These are phyloP conservation scores for Lates japonicus DNA, from an alignment of 2,797 vertebrate genomes.

Conservation along the genomic window DNA sequence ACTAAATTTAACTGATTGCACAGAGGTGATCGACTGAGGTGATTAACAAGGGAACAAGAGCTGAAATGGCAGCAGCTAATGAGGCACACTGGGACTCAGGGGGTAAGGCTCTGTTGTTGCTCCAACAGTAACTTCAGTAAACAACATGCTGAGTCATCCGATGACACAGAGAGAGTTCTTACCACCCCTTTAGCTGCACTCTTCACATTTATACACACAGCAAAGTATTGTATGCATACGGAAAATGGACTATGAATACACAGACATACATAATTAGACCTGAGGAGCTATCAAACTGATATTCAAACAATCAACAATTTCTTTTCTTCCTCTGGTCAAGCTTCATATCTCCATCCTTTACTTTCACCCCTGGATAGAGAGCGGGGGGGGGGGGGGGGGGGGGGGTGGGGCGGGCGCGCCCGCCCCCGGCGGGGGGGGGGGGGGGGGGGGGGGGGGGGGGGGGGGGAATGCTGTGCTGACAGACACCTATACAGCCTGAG, in stretches of 20 bases:
- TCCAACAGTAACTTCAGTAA: constrained; percentile 79
- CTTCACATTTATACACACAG: constrained; percentile 35
- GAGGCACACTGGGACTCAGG: constrained; percentile 87
- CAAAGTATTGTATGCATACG: constrained; percentile 13
- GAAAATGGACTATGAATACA: constrained; percentile 3
- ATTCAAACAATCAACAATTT: constrained; percentile 34
- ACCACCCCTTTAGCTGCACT: constrained; percentile 36
- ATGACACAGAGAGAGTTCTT: constrained; percentile 52
- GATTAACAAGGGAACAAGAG: constrained; percentile 85
- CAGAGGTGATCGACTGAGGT: constrained; percentile 81
- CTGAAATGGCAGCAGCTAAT: constrained; percentile 87
- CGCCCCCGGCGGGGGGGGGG: too few relatives aligned
- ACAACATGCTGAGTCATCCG: constrained; percentile 81
- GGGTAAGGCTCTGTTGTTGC: constrained; percentile 69
- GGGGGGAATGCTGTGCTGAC: constrained; percentile 44
- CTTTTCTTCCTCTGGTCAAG: constrained; percentile 41
- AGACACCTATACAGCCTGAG: constrained; percentile 51
- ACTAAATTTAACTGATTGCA: constrained; percentile 75
- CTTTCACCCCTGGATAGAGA: constrained; percentile 41
- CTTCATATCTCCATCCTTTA: constrained; percentile 43
- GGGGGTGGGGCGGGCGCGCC: too few relatives aligned
- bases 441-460: constrained; percentile 1
- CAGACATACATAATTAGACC: constrained; percentile 9
- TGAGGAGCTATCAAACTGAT: constrained; percentile 30
- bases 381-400: constrained; percentile 11